Percentiles rank a stretch among this genome's conserved stretches.
Conservation (phyloP, 2,113 vertebrate genomes). For the cat (Felis catus) region F.catus_Fca126_mat1.0 CM031415.1:144494501-144495000, state of each 20-base stretch:
- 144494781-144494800: not conserved
- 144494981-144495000: not conserved
- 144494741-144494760: not conserved
- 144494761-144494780: not conserved
- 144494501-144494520: not conserved
- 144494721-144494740: not conserved
- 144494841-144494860: not conserved
- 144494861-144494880: not conserved
- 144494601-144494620: fast-evolving
- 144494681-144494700: not conserved
- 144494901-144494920: not conserved
- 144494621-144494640: not conserved
- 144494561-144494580: not conserved
- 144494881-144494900: not conserved
- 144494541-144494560: not conserved
- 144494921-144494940: not conserved
- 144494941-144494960: no score
- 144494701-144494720: not conserved
- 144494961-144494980: no score
- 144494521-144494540: not conserved
- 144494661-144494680: not conserved
- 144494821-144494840: not conserved
- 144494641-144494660: not conserved
- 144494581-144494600: not conserved
- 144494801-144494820: not conserved